Evolutionary conservation across 2,113 vertebrate genomes (phyloP).

Genomic region (Gadus macrocephalus): DNA sequence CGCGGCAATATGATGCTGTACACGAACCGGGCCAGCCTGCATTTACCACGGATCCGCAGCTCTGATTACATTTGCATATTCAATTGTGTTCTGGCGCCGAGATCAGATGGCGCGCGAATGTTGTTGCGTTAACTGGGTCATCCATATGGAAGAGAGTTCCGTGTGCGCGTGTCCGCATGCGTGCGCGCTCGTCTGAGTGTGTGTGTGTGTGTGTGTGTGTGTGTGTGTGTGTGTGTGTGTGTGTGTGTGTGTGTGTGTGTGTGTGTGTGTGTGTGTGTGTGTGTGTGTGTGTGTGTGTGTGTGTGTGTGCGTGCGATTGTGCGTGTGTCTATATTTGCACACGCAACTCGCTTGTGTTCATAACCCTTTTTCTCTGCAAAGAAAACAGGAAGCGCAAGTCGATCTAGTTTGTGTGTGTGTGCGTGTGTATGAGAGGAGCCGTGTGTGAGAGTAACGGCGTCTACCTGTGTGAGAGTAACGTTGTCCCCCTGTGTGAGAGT

Average conservation of each 20-base stretch:
- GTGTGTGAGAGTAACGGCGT: slow-evolving; percentile 1
- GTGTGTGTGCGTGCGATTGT: slow-evolving; percentile 22
- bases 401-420: no score
- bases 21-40: slow-evolving; percentile 37
- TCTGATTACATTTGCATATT: slow-evolving; percentile 55
- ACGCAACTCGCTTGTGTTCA: slow-evolving; percentile 7
- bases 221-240: no score
- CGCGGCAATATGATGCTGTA: slow-evolving; percentile 1
- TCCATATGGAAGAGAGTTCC: slow-evolving; percentile 2
- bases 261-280: slow-evolving; percentile 29
- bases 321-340: slow-evolving; percentile 27
- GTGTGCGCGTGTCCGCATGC: slow-evolving; percentile 33
- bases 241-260: no score
- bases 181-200: slow-evolving; percentile 55
- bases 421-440: no score
- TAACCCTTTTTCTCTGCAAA: no score
- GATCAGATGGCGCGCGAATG: slow-evolving; percentile 55
- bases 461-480: slow-evolving; percentile 7
- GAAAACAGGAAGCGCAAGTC: no score
- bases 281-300: background rate
- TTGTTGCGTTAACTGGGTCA: slow-evolving; percentile 58
- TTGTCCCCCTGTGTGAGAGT: slow-evolving; percentile 6
- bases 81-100: slow-evolving; percentile 44
- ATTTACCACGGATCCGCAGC: slow-evolving; percentile 46
- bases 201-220: slow-evolving; percentile 15